Conservation (phyloP, 2,113 vertebrate species). For the Perccottus glenii region DNA sequence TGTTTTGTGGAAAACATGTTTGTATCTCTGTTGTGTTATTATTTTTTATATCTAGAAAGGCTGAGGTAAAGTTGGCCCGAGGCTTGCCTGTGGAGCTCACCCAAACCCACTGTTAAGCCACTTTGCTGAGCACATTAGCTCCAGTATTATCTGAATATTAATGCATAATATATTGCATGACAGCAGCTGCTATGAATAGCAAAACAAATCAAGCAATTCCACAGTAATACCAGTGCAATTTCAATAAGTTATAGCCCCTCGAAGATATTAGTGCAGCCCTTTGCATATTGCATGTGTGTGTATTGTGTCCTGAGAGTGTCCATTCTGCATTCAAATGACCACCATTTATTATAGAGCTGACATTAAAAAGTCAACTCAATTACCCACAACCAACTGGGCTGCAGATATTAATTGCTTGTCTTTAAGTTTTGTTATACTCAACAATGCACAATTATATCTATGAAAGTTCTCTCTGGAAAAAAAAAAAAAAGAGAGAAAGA, state of each 20-base stretch:
- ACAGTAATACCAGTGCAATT: slow-evolving; percentile 12
- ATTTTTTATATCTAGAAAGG: background rate
- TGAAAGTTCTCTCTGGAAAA: background rate
- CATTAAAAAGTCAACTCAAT: slow-evolving; percentile 18
- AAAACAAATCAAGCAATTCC: slow-evolving; percentile 15
- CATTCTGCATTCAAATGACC: slow-evolving; percentile 12
- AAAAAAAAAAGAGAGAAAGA: no score
- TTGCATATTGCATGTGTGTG: slow-evolving; percentile 13
- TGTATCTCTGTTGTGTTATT: background rate
- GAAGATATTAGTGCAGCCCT: slow-evolving; percentile 6
- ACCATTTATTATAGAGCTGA: slow-evolving; percentile 4
- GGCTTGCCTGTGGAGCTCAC: background rate
- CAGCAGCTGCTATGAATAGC: slow-evolving; percentile 8
- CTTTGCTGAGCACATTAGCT: background rate
- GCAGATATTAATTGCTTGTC: slow-evolving; percentile 5
- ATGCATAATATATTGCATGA: slow-evolving; percentile 12
- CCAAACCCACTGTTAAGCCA: slow-evolving; percentile 5
- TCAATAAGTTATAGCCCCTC: slow-evolving; percentile 9
- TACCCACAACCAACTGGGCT: slow-evolving; percentile 7
- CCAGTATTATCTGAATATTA: slow-evolving; percentile 7
- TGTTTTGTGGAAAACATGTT: background rate
- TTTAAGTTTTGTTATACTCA: background rate
- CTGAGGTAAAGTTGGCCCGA: background rate
- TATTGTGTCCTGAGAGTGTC: slow-evolving; percentile 1
- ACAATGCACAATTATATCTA: background rate